Evolutionary conservation across 1,140 invertebrate species (phyloP), one percentile per base, ranked within the genome.

Genomic region (Hormaphis cornu): DNA sequence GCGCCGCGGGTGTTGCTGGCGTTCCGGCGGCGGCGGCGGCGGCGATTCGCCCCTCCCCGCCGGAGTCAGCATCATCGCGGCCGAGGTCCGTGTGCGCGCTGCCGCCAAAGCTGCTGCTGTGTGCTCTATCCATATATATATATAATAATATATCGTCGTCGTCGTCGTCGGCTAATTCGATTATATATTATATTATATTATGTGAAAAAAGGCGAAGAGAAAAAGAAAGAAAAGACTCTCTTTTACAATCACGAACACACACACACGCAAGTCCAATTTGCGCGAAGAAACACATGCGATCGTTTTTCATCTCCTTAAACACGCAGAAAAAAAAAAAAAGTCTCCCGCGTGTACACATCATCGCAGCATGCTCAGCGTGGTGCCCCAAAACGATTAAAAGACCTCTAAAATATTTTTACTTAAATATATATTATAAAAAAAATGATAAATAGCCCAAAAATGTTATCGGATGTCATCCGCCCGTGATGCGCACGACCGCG

Each of bases 1-100:
- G 42, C 61, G 61, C 24, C 61, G 61, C 61, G 61, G 44, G 61
- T 66, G 61, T 63, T 63, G 59, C 59, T 63, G 59, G 59, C 59
- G 59, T 66, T 66, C 44, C 44, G 61, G n/a, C n/a, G n/a, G n/a
- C n/a, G 44, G 42, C 59, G 59, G 59, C 59, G 59, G 59, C 59
- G 59, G 59, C 59, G 20, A 66, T 28, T 66, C 61, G 35, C 61
- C 42, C 28, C 28, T 14, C 28, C 7, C 61, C 14, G n/a, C 28
- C 42, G 1, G 22, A 22, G 14, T 7, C 16, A 22, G 28, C 61
- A 50, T 26, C 61, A 66, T 50, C 61, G 40, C 58, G 6, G 30
- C 28, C 33, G 28, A 56, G 28, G 53, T 35, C n/a, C n/a, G 26
- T 10, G 59, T 46, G 16, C 12, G 46, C 20, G 16, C 40, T 4